A percentile compares a stretch with the other conserved stretches of the same genome.
These are phyloP conservation scores for Physocephala rufipes DNA, from an alignment of 2,888 invertebrate species.

Conservation along the genomic window DNA sequence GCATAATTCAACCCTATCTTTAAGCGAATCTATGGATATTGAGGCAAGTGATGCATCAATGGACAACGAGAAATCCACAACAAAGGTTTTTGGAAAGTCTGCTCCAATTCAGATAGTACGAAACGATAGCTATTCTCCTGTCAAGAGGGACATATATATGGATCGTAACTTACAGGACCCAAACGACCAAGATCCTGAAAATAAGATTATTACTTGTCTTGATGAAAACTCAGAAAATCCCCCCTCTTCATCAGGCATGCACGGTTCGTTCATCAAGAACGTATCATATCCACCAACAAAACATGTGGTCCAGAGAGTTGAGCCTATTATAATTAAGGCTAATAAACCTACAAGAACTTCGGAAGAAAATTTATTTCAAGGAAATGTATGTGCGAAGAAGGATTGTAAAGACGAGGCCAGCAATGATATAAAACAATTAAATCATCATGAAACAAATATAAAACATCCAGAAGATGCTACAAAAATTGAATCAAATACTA, in stretches of 20 bases:
- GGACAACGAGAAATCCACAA: conserved; percentile 53
- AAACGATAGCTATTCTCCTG: conserved; percentile 70
- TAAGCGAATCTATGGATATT: conserved; percentile 56
- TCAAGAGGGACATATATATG: conserved; percentile 75
- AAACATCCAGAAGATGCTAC: conserved; percentile 29
- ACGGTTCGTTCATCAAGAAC: conserved; percentile 60
- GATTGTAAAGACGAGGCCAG: conserved; percentile 51
- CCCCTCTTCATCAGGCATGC: conserved; percentile 61
- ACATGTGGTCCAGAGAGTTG: conserved; percentile 52
- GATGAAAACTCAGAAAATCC: conserved; percentile 62
- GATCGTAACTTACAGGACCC: conserved; percentile 71
- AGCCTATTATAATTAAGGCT: conserved; percentile 62
- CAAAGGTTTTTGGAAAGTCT: conserved; percentile 69
- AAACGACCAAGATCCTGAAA: conserved; percentile 61
- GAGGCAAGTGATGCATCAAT: conserved; percentile 47
- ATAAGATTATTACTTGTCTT: conserved; percentile 58
- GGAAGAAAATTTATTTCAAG: conserved; percentile 63
- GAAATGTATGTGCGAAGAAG: conserved; percentile 61
- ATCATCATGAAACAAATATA: conserved; percentile 9
- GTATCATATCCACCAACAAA: conserved; percentile 55
- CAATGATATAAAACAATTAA: conserved; percentile 50
- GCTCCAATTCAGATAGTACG: conserved; percentile 75
- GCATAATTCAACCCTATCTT: conserved; percentile 42
- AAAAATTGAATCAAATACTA: conserved; percentile 40
- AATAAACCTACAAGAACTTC: conserved; percentile 63